Percentiles rank a stretch among this genome's conserved stretches.
Evolutionary conservation across 2,797 vertebrate species (phyloP).

Genomic region (Muscicapa striata): DNA sequence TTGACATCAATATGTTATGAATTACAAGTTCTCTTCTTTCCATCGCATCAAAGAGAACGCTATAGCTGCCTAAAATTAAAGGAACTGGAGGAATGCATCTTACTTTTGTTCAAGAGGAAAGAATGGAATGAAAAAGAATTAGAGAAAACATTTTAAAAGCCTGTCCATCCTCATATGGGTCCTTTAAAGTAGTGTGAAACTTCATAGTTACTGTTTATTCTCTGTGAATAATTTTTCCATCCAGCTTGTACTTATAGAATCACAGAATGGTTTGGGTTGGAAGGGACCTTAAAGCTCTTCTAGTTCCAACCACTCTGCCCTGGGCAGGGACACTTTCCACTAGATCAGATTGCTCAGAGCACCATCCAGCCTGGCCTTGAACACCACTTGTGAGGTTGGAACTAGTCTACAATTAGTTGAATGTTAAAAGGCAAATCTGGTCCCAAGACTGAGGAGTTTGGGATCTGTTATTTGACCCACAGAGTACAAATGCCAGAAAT

Average conservation of each 20-base stretch:
- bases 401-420: background rate
- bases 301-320: background rate
- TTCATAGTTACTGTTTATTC: conserved; percentile 35
- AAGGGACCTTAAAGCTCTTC: background rate
- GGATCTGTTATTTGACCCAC: conserved; percentile 56
- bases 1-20: conserved; percentile 6
- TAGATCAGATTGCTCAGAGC: background rate
- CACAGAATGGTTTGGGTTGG: background rate
- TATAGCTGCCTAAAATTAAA: background rate
- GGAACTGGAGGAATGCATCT: background rate
- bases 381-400: background rate
- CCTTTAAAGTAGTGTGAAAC: conserved; percentile 31
- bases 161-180: background rate
- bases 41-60: fast-evolving
- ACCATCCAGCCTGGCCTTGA: background rate
- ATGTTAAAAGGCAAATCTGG: background rate
- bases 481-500: conserved; percentile 54
- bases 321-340: background rate
- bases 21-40: background rate
- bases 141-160: background rate
- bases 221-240: background rate
- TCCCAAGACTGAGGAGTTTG: conserved; percentile 34
- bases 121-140: background rate
- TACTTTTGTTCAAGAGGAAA: background rate
- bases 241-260: background rate